Evolutionary conservation across 2,113 vertebrate species (phyloP).

Genomic region (Sciurus niger): DNA sequence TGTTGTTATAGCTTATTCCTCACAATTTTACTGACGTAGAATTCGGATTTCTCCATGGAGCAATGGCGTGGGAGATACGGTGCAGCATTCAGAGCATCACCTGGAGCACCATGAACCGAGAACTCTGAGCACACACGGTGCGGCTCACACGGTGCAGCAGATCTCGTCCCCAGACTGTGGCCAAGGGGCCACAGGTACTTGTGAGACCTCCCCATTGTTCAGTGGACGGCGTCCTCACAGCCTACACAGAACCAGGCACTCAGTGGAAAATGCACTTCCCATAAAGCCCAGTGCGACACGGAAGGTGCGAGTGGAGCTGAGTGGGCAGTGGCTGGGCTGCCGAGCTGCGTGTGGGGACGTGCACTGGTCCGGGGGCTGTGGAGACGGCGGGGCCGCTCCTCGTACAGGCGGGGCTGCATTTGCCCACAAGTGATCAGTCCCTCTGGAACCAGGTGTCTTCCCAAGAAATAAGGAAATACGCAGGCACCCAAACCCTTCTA

Average conservation of each 20-base stretch:
- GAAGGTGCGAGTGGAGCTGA: too few relatives aligned
- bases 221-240: neutral
- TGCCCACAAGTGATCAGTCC: rapidly evolving
- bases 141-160: too few relatives aligned
- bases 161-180: neutral
- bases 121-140: neutral
- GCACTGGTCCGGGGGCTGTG: rapidly evolving
- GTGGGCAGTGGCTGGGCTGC: too few relatives aligned
- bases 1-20: neutral
- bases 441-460: neutral
- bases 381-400: neutral
- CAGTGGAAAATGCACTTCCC: neutral
- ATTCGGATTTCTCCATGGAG: neutral
- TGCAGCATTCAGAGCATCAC: neutral
- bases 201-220: neutral
- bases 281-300: too few relatives aligned
- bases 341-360: too few relatives aligned
- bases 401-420: too few relatives aligned
- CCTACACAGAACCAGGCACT: too few relatives aligned
- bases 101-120: neutral
- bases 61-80: neutral
- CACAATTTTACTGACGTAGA: neutral
- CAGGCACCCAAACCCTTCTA: neutral
- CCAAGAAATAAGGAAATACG: neutral
- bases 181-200: too few relatives aligned